phyloP scores from a whole-genome alignment of 2,113 vertebrate genomes.

The Cephalophus harveyi region DNA sequence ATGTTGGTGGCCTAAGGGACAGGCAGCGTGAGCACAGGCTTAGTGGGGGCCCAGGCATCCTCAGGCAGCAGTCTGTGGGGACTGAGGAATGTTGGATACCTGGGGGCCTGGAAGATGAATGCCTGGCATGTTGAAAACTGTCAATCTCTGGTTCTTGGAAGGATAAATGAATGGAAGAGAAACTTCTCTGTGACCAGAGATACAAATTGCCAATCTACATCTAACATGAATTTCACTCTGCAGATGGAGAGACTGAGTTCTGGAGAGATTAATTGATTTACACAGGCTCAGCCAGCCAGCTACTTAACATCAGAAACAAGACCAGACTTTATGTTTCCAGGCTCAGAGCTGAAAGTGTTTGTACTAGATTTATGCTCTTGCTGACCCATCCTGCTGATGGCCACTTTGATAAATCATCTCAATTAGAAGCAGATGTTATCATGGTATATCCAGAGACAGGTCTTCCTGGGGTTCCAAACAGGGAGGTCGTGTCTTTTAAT shows the following conservation, averaged over 20 bases:
- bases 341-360: slow-evolving; percentile 4
- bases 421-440: slow-evolving; percentile 56
- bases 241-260: neutral
- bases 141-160: neutral
- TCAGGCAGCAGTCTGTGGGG: neutral
- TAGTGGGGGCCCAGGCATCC: neutral
- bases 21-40: neutral
- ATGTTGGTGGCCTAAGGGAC: neutral
- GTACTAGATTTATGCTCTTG: slow-evolving; percentile 20
- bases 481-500: neutral
- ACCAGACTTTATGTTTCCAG: neutral
- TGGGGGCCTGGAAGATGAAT: neutral
- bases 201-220: neutral
- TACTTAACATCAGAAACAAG: neutral
- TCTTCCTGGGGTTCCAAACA: neutral
- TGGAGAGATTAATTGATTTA: neutral
- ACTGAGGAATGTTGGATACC: neutral
- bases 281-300: neutral
- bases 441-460: neutral
- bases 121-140: neutral
- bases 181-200: neutral
- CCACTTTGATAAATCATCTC: slow-evolving; percentile 63
- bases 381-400: slow-evolving; percentile 36
- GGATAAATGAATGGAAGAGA: neutral
- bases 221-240: neutral